A percentile compares a stretch with the other conserved stretches of the same genome.
Evolutionary conservation across 2,888 invertebrate genomes (phyloP).

Genomic region (Zaprionus bogoriensis): DNA sequence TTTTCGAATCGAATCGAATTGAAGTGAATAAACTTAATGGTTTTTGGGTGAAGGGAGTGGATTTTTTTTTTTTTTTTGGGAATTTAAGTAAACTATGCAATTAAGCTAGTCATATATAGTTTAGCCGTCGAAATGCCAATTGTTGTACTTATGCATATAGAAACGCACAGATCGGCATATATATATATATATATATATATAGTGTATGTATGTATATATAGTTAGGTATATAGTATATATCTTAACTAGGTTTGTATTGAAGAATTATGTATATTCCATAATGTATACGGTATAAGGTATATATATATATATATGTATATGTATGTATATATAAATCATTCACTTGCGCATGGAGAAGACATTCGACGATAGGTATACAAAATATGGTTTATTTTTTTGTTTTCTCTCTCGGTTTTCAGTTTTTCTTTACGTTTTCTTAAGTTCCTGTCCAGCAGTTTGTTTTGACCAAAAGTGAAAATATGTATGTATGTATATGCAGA

Average conservation of each 20-base stretch:
- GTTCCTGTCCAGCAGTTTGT: slow-evolving; percentile 46
- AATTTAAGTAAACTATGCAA: slow-evolving; percentile 36
- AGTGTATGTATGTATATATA: slow-evolving; percentile 1
- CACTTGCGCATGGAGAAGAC: slow-evolving; percentile 30
- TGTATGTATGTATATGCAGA: slow-evolving; percentile 5
- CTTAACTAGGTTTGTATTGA: background rate
- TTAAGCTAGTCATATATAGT: slow-evolving; percentile 31
- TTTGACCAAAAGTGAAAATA: background rate
- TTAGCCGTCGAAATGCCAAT: slow-evolving; percentile 26
- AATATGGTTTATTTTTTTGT: slow-evolving; percentile 9
- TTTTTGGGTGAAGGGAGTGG: background rate
- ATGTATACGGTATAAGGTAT: slow-evolving; percentile 1
- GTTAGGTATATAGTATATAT: slow-evolving; percentile 5
- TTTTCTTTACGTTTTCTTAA: slow-evolving; percentile 4
- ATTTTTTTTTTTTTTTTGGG: no score
- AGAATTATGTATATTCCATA: slow-evolving; percentile 2
- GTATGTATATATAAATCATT: slow-evolving; percentile 18
- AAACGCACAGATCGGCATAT: background rate
- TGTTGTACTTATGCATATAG: slow-evolving; percentile 24
- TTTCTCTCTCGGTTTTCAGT: background rate
- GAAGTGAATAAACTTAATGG: slow-evolving; percentile 7
- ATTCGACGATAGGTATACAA: slow-evolving; percentile 35
- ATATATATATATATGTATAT: slow-evolving; percentile 22
- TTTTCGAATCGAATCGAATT: background rate
- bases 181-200: slow-evolving; percentile 20